These are phyloP conservation scores for Drosophila flavopinicola DNA, from an alignment of 2,888 invertebrate species.

Conservation along the genomic window DNA sequence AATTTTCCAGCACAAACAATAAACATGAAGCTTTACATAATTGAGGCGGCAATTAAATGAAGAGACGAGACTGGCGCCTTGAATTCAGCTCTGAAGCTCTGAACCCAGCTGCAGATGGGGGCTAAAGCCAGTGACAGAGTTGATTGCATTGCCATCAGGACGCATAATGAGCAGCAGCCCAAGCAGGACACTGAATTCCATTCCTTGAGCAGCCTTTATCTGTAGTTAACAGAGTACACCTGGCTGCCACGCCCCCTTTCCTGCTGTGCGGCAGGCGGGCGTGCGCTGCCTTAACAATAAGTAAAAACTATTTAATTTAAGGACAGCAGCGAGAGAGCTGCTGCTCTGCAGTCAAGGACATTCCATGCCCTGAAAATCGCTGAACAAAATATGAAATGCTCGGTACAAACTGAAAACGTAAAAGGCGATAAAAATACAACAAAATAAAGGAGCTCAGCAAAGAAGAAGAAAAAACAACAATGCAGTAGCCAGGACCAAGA, in stretches of 20 bases:
- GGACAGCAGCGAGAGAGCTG: constrained; percentile 41
- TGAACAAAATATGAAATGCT: constrained; percentile 56
- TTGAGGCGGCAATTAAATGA: constrained; percentile 72
- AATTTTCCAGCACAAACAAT: constrained; percentile 72
- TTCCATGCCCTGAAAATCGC: constrained; percentile 25
- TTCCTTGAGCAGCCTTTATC: constrained; percentile 56
- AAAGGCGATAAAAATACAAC: constrained; percentile 6
- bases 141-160: constrained; percentile 29
- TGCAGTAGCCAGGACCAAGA: background rate
- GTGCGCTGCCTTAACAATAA: constrained; percentile 68
- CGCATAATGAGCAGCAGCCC: constrained; percentile 39
- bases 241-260: constrained; percentile 10
- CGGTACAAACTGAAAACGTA: constrained; percentile 24
- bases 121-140: constrained; percentile 42
- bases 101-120: constrained; percentile 6
- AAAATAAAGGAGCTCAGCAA: constrained; percentile 2
- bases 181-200: constrained; percentile 41
- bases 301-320: constrained; percentile 83
- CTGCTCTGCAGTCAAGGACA: constrained; percentile 37
- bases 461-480: constrained; percentile 19
- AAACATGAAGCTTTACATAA: constrained; percentile 72
- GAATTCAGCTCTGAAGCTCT: constrained; percentile 9
- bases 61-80: constrained; percentile 37
- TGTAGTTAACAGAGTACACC: constrained; percentile 52
- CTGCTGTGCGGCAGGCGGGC: constrained; percentile 23